These are phyloP conservation scores for Anser brachyrhynchus DNA, from an alignment of 2,113 vertebrate genomes.

Conservation along the genomic window DNA sequence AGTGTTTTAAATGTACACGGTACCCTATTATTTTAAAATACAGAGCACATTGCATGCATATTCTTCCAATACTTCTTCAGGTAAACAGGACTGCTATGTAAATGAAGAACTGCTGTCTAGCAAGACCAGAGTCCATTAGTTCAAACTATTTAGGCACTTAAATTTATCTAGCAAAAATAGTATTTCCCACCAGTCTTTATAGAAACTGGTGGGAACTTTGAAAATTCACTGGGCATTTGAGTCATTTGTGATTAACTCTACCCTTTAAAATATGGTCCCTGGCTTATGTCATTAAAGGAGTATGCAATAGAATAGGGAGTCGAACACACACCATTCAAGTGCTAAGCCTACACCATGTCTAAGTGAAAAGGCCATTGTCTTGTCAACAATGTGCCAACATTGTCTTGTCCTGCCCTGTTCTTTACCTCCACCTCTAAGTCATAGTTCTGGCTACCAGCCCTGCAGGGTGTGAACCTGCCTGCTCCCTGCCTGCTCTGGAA, in stretches of 20 bases:
- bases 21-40: neutral
- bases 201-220: neutral
- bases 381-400: no score
- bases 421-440: neutral
- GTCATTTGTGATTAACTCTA: neutral
- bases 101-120: neutral
- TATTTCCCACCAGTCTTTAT: neutral
- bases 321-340: neutral
- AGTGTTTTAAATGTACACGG: neutral
- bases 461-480: neutral
- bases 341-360: neutral
- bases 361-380: neutral
- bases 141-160: neutral
- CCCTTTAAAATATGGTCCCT: neutral
- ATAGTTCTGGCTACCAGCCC: neutral
- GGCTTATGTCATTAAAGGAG: neutral
- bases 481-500: neutral
- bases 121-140: neutral
- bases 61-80: neutral
- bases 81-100: neutral
- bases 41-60: accelerated
- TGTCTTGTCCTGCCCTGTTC: neutral
- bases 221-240: neutral
- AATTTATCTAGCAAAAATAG: neutral
- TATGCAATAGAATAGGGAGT: neutral